phyloP scores from a whole-genome alignment of 2,888 invertebrate genomes.

The Stenodera caucasica region DNA sequence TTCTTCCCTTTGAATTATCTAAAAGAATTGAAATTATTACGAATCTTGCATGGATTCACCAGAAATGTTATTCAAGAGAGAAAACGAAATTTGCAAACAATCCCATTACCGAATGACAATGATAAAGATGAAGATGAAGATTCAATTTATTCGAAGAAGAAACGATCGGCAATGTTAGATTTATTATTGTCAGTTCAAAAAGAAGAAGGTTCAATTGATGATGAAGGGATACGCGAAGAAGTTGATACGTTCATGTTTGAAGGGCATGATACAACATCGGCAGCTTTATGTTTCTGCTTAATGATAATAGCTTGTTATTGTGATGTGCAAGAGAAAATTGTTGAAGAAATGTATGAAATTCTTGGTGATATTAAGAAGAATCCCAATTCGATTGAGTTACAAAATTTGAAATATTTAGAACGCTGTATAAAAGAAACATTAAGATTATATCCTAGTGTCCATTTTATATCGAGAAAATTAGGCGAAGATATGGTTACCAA shows the following conservation, averaged over 20 bases:
- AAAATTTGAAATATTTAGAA: conserved; percentile 50
- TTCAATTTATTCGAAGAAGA: conserved; percentile 43
- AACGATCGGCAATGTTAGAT: conserved; percentile 62
- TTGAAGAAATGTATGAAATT: conserved; percentile 35
- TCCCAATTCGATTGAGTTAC: conserved; percentile 44
- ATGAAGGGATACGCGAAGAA: conserved; percentile 61
- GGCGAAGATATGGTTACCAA: conserved; percentile 38
- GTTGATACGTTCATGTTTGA: too few species aligned
- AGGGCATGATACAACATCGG: conserved; percentile 54
- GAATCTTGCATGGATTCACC: conserved; percentile 25
- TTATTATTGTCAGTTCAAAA: conserved; percentile 59
- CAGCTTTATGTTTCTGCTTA: conserved; percentile 30
- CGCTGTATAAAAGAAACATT: conserved; percentile 50
- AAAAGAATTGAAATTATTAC: conserved; percentile 1
- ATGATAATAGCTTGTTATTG: conserved; percentile 29
- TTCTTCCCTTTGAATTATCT: background rate
- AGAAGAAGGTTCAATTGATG: conserved; percentile 56
- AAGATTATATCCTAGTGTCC: conserved; percentile 50
- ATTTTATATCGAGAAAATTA: conserved; percentile 44
- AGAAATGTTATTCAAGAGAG: conserved; percentile 23
- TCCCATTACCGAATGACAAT: conserved; percentile 5
- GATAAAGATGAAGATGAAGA: conserved; percentile 21
- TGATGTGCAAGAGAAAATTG: conserved; percentile 34
- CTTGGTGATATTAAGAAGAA: conserved; percentile 26
- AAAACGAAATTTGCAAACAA: conserved; percentile 31